Base-by-base conservation (phyloP, 2,888 invertebrate genomes). In the Empis stercorea region DNA sequence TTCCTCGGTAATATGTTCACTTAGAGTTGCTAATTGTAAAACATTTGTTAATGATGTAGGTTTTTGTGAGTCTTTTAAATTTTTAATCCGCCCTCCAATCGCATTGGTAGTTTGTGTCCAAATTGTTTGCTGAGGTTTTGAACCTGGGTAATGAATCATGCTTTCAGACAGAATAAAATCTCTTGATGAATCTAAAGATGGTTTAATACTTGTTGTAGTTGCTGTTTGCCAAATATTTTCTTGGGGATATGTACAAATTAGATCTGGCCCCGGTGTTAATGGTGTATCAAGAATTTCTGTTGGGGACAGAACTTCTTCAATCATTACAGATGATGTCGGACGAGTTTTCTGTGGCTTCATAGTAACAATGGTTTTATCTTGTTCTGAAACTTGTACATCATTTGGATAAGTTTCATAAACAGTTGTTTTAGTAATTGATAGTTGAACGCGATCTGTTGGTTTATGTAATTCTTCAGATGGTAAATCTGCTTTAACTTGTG, bases 21-120 rank as follows among this genome's bases (percentile, higher is more conserved):
- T 73, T 1, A 80, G 60, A 0, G 76, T 75, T 1, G 79, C 78
- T 44, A 80, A 66, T 52, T 78, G 77, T n/a, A 81, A 62, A 2
- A 80, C 72, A 56, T 78, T 76, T 43, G 75, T 76, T n/a, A 80
- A 60, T 47, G 76, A 73, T 14, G 75, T 76, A 4, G 73, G 73
- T 52, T 71, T 68, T 9, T 67, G 66, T 0, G 59, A 52, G 43
- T 63, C 59, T 49, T 75, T 75, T 9, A 78, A 59, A 52, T 74
- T 75, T 51, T 72, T 75, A 13, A 77, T 69, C 52, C 78, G 70
- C 52, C 75, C 74, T 4, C 68, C 66, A 32, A 79, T 71, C 2
- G 73, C 65, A 52, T 68, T 68, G 45, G 73, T 73, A 1, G 76
- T 69, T 57, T 76, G 71, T n/a, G 68, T 71, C 72, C 75, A 76